phyloP scores from a whole-genome alignment of 2,113 vertebrate species.

The Eolophus roseicapilla region DNA sequence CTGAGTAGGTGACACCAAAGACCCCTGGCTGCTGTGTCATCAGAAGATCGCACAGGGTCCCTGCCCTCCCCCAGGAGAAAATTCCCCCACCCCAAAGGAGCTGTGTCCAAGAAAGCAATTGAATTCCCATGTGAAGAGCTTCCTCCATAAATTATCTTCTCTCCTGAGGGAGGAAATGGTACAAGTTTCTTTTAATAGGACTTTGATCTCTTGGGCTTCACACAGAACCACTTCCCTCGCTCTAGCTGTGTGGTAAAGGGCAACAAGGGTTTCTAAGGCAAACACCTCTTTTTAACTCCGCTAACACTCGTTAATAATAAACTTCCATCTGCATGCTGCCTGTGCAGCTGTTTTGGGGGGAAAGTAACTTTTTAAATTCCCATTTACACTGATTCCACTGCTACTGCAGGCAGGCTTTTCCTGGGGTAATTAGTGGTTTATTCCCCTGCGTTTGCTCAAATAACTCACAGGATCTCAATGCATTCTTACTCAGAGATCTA shows the following conservation, averaged over 20 bases:
- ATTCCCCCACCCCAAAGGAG: background rate
- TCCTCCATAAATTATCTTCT: background rate
- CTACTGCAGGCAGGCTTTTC: background rate
- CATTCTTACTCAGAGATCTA: background rate
- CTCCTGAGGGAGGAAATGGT: slow-evolving; percentile 10
- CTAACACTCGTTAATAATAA: slow-evolving; percentile 1
- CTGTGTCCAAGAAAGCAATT: background rate
- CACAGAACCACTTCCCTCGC: background rate
- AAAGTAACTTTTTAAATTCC: background rate
- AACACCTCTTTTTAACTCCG: background rate
- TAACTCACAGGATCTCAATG: background rate
- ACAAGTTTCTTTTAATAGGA: slow-evolving; percentile 23
- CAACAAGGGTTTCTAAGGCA: background rate
- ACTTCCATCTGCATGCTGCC: background rate
- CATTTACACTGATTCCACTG: background rate
- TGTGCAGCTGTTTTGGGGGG: background rate
- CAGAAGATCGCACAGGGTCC: background rate
- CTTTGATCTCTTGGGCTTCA: slow-evolving; percentile 40
- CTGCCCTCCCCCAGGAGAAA: background rate
- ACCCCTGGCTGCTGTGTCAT: background rate
- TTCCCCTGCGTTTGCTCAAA: background rate
- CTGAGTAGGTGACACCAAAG: background rate
- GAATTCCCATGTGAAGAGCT: background rate
- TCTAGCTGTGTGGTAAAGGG: background rate
- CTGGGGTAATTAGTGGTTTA: background rate